Conservation (phyloP, 2,888 invertebrate genomes). For the Gisinianus flammeolus region DNA sequence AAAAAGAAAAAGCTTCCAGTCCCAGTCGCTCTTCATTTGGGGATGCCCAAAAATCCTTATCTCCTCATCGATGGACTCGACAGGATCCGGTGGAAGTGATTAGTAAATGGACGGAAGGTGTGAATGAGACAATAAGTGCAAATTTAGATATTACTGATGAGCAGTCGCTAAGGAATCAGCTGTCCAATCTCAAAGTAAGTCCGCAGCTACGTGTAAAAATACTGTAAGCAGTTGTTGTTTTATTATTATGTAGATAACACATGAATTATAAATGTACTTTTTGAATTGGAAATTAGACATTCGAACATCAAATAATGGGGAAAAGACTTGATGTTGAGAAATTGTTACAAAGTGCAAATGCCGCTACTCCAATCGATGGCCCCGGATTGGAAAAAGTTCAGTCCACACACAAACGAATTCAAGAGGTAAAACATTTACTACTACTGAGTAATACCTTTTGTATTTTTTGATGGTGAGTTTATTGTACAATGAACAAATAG, state of each 20-base stretch:
- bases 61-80: constrained; percentile 17
- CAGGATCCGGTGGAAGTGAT: constrained; percentile 38
- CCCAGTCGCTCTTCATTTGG: neutral
- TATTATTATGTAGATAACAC: neutral
- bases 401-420: constrained; percentile 1
- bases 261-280: neutral
- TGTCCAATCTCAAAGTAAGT: constrained; percentile 70
- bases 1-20: neutral
- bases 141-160: constrained; percentile 71
- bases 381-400: constrained; percentile 60
- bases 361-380: neutral
- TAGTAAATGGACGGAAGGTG: constrained; percentile 55
- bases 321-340: constrained; percentile 65
- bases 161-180: constrained; percentile 69
- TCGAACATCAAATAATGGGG: constrained; percentile 66
- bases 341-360: constrained; percentile 52
- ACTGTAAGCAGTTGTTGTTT: neutral
- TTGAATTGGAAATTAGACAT: constrained; percentile 25
- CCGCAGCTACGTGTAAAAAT: constrained; percentile 23
- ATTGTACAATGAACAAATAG: neutral
- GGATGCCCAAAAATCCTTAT: neutral
- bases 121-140: constrained; percentile 67
- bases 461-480: no score
- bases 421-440: constrained; percentile 28
- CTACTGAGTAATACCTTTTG: neutral